A percentile compares a stretch with the other conserved stretches of the same genome.
phyloP scores from a whole-genome alignment of 2,113 vertebrate genomes.

The Passer montanus region DNA sequence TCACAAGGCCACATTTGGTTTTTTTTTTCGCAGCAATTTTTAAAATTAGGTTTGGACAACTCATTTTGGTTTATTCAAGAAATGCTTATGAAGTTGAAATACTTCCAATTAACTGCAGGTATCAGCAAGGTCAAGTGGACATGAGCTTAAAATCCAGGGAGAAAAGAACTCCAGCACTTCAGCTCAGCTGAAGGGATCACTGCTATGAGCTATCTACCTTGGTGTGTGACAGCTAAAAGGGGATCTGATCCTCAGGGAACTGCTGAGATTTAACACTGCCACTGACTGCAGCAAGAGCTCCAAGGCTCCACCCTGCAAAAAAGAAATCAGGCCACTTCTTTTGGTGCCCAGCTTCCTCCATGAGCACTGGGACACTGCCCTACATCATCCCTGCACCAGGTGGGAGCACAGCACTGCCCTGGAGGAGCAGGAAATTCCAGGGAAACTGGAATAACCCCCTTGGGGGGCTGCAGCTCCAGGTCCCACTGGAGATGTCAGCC shows the following conservation, averaged over 20 bases:
- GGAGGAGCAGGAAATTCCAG: not conserved
- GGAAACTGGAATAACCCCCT: not conserved
- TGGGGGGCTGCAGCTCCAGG: accelerated
- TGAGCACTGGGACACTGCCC: not conserved
- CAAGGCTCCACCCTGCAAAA: not conserved
- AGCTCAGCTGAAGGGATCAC: not conserved
- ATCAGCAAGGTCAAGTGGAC: not conserved
- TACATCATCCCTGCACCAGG: not conserved
- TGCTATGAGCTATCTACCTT: not conserved
- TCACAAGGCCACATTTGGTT: accelerated
- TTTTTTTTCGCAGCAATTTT: not conserved
- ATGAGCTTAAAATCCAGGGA: not conserved
- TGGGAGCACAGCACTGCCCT: accelerated
- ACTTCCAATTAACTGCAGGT: not conserved
- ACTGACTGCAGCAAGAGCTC: not conserved
- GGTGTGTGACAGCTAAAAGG: not conserved
- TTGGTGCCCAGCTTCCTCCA: not conserved
- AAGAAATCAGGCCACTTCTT: slow-evolving; percentile 32
- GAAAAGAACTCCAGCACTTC: not conserved
- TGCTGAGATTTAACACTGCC: not conserved
- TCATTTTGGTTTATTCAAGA: not conserved
- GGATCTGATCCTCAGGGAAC: not conserved
- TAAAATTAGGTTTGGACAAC: not conserved
- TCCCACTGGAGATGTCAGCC: not conserved
- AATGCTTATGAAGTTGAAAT: not conserved